Evolutionary conservation across 2,888 invertebrate species (phyloP).

Genomic region (Chirona hameri): DNA sequence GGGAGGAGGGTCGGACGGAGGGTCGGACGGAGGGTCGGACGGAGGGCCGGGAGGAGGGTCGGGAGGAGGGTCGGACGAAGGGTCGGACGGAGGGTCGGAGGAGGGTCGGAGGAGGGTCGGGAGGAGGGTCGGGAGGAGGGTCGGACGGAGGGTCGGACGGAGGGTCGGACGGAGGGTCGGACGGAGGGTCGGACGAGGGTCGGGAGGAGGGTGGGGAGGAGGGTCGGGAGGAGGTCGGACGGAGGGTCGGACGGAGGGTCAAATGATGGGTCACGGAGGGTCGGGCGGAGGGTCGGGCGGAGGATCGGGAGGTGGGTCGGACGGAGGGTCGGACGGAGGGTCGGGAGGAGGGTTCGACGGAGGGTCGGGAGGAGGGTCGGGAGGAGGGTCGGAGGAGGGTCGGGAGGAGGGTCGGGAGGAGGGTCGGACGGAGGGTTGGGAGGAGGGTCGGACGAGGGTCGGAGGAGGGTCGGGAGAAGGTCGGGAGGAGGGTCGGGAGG

Average conservation of each 20-base stretch:
- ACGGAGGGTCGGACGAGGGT: conserved; percentile 25
- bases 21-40: background rate
- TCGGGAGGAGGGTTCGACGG: background rate
- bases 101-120: conserved; percentile 1
- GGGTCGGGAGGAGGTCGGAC: too few relatives aligned
- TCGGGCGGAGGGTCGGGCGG: conserved; percentile 6
- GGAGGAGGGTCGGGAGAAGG: background rate
- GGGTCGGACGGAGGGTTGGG: too few relatives aligned
- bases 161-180: background rate
- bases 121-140: background rate
- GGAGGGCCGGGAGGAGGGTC: conserved; percentile 26
- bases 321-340: background rate
- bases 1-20: background rate
- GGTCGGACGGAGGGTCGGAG: background rate
- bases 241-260: conserved; percentile 11
- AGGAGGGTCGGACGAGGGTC: conserved; percentile 13
- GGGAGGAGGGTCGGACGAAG: too few relatives aligned
- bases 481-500: background rate
- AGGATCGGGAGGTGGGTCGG: too few relatives aligned
- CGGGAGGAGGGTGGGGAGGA: too few relatives aligned
- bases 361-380: conserved; percentile 28
- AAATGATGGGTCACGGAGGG: background rate
- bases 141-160: background rate
- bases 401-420: conserved; percentile 29
- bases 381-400: too few relatives aligned